Conservation (phyloP, 2,113 vertebrate species). For the Sardina pilchardus region DNA sequence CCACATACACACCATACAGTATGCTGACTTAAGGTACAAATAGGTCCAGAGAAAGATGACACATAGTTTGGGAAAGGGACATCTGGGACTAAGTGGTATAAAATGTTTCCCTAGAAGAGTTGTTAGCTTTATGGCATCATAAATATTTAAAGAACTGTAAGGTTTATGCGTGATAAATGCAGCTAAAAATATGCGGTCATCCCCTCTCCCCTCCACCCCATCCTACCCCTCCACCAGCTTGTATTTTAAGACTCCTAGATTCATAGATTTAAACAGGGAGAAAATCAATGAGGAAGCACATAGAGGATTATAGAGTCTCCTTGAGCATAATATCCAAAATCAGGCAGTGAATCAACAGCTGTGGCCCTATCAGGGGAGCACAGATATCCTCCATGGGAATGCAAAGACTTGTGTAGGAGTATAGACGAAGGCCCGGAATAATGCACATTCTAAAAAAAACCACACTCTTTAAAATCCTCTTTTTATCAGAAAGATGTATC, state of each 20-base stretch:
- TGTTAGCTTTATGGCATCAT: not conserved
- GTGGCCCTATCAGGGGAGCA: not conserved
- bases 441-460: not conserved
- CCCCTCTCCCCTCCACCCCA: not conserved
- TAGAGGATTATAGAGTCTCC: not conserved
- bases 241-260: not conserved
- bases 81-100: not conserved
- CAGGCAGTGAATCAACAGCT: constrained; percentile 13
- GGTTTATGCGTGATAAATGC: constrained; percentile 4
- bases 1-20: not conserved
- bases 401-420: not conserved
- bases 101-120: not conserved
- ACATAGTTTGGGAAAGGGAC: not conserved
- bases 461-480: not conserved
- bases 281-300: constrained; percentile 3
- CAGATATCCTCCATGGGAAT: not conserved
- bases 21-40: not conserved
- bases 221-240: not conserved
- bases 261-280: not conserved
- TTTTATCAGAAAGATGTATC: not conserved
- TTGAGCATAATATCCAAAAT: constrained; percentile 7
- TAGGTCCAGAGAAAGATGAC: not conserved
- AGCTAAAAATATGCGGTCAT: not conserved
- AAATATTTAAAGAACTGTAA: constrained; percentile 11
- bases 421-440: not conserved